Evolutionary conservation across 2,888 invertebrate genomes (phyloP), one percentile per base, ranked within the genome.

Genomic region (Tupiocoris notatus): DNA sequence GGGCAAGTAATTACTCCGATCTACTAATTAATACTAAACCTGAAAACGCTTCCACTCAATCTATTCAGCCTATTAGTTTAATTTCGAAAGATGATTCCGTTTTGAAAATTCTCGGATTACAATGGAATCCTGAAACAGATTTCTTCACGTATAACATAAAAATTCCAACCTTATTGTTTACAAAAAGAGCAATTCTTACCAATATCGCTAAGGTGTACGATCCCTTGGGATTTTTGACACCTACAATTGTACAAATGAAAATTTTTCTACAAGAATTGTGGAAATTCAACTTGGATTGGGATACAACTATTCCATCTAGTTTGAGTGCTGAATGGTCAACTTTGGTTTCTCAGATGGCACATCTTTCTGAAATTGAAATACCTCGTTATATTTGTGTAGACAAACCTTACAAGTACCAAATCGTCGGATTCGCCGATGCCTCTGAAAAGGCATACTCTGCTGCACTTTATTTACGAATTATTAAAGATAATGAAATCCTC

Each of bases 101-200:
- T 1, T 18, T 79, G 20, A 80, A 79, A 39, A 75, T 80, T 16
- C 57, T 80, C 24, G 80, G 79, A 7, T 54, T 80, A 12, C 75
- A 79, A 24, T 80, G 80, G 80, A 66, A 77, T 25, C 62, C 79
- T 0, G n/a, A 23, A 0, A 57, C 18, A 20, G 79, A 80, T 73
- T 22, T 16, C 20, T 78, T 79, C 16, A 67, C 70, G 12, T 79
- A 79, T 54, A 66, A 58, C 12, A 23, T 77, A 17, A 39, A 76
- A 22, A 9, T 22, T 3, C 59, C 76, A n/a, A 21, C 21, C 16
- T 3, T 12, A 0, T n/a, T 20, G 3, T 22, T 62, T 0, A 80
- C 81, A 1, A 80, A 80, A 59, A 68, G 80, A 1, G 18, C 71
- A 16, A 65, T 81, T 57, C 61, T 79, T 1, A 79, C 80, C 2